Evolutionary conservation across 2,113 vertebrate species (phyloP), one percentile per base, ranked within the genome.

Genomic region (Cheilinus undulatus): DNA sequence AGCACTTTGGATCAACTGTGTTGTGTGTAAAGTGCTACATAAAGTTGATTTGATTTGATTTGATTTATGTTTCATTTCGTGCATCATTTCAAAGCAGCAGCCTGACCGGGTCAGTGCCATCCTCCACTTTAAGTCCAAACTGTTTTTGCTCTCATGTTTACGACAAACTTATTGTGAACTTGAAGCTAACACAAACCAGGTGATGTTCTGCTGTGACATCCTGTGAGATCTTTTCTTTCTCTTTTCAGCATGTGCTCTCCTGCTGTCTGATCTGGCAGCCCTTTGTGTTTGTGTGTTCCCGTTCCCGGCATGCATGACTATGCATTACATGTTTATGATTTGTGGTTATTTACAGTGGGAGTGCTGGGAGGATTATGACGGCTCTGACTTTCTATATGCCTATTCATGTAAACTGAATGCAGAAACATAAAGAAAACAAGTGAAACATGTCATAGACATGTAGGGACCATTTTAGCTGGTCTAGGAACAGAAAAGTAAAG

Each of bases 101-200:
- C 3, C 19, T 5, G 15, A 42, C 40, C 1, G 3, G 15, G 5
- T 58, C 43, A 19, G 32, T 50, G 24, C 20, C 43, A 19, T 38
- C 28, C 28, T 42, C 4, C 49, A 26, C 20, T 40, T 42, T 34
- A 13, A 34, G 14, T 9, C 42, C 2, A 11, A 61, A 36, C 49
- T 0, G 45, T 19, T 30, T 54, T 27, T 38, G 5, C 23, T 60
- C 24, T 54, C 3, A 30, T 14, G 26, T 73, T 66, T 72, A 62
- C 48, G 45, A 49, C 49, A 63, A 28, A 50, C 27, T 60, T 58
- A 24, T 23, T 23, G 13, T 27, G 6, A 58, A 14, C 1, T 0
- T 40, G 50, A 62, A 27, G 66, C 71, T 78, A 64, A 84, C 66
- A 36, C 58, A 48, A 22, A 57, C 34, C 67, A 57, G 60, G 59